Percentiles rank a stretch among this genome's conserved stretches.
These are phyloP conservation scores for Phalacrocorax aristotelis DNA, from an alignment of 2,113 vertebrate genomes.

Conservation along the genomic window DNA sequence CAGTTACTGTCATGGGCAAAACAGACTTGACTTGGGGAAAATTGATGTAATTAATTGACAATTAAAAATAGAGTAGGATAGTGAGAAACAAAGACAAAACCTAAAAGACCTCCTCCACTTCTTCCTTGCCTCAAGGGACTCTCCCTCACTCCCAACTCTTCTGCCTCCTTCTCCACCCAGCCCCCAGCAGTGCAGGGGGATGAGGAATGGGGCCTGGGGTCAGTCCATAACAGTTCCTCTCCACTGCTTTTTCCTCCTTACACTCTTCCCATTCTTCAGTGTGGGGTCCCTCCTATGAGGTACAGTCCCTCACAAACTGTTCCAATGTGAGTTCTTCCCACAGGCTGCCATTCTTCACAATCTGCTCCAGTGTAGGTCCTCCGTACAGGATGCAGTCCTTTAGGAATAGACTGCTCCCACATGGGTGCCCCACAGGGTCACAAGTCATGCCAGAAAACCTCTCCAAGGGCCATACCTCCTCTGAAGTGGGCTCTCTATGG, in stretches of 20 bases:
- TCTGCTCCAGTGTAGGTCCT: neutral
- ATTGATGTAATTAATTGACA: neutral
- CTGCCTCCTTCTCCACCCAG: neutral
- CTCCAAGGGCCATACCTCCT: neutral
- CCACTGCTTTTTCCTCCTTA: neutral
- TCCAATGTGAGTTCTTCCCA: neutral
- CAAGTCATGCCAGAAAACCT: neutral
- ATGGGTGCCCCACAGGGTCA: fast-evolving
- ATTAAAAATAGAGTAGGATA: neutral
- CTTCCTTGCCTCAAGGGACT: neutral
- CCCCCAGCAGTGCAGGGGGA: fast-evolving
- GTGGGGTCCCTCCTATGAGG: neutral
- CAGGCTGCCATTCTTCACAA: neutral
- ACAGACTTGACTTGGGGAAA: neutral
- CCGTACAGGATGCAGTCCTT: neutral
- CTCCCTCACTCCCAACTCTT: neutral
- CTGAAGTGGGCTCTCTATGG: neutral
- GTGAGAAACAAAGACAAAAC: neutral
- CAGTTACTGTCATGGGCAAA: neutral
- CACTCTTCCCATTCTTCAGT: neutral
- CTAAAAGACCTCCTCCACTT: fast-evolving
- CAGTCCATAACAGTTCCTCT: neutral
- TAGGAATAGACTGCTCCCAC: neutral
- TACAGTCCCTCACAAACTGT: neutral
- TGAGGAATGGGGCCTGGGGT: neutral